Base-by-base conservation (phyloP, 2,888 invertebrate genomes). In the Eilema griseolum region DNA sequence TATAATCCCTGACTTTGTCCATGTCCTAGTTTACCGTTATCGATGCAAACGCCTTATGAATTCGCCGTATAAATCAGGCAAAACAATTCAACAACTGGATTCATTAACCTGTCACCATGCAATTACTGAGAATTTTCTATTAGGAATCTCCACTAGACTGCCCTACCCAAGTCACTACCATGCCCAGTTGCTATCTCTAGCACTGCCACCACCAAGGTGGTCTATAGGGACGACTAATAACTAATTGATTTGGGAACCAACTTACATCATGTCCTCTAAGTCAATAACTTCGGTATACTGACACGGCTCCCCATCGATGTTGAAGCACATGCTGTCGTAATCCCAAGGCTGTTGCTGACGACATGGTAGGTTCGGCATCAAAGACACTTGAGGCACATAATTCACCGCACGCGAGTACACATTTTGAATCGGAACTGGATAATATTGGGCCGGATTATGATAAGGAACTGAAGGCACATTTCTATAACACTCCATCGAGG, bases 221-320 rank as follows among this genome's bases (percentile, higher is more conserved):
- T 20, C 20, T 7, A 41, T n/a, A n/a, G n/a, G 16, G 41, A 41
- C 41, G 46, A 20, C 46, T 46, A 66, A 74, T 31, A 65, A 33
- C 28, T 33, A 3, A 33, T 31, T 65, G 60, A 60, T 26, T 11
- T 24, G 20, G 23, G 7, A 14, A 26, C 8, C 62, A 79, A 96
- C 97, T 97, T 92, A 97, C 97, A 97, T 97, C 90, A 97, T 97
- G 92, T 97, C 97, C 89, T 97, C 97, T 82, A 97, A 96, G 89
- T 97, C 97, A 67, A 97, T 96, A 75, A 96, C 94, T 78, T 96
- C 95, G 0, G 97, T 96, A 84, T 96, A 97, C 83, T 97, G 97
- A 77, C 97, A 97, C 0, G 97, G 95, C 81, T 96, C 96, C 0
- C 96, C 96, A 73, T 96, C 96, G 79, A 97, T 96, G 84, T 97